Conservation (phyloP, 2,888 invertebrate genomes). For the Pantelozetes paolii region DNA sequence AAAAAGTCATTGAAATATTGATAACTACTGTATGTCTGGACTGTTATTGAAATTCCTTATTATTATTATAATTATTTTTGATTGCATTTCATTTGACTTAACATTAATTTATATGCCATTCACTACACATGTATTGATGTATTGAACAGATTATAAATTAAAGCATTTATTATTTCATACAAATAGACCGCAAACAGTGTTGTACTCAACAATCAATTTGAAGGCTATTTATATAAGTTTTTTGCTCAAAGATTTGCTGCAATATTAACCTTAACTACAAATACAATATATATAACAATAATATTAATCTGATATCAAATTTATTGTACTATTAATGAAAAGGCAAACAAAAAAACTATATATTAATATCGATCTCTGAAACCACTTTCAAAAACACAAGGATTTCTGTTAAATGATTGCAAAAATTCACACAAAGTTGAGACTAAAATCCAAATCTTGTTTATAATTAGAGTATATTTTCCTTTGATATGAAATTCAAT, state of each 20-base stretch:
- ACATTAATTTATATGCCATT: not conserved
- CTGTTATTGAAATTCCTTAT: constrained; percentile 15
- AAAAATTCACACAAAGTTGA: not conserved
- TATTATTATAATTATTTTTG: not conserved
- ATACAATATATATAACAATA: not conserved
- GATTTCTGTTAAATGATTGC: not conserved
- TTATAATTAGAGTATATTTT: too few relatives aligned
- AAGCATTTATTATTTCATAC: not conserved
- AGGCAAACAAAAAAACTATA: not conserved
- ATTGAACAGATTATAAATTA: not conserved
- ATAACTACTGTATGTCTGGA: not conserved
- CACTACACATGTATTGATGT: not conserved
- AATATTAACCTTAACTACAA: not conserved
- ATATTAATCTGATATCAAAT: not conserved
- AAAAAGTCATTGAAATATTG: not conserved
- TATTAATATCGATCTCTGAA: not conserved
- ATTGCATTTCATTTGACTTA: not conserved
- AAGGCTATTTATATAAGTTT: constrained; percentile 8
- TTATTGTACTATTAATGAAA: not conserved
- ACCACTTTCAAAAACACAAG: not conserved
- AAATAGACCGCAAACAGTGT: constrained; percentile 1
- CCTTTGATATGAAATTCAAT: too few relatives aligned
- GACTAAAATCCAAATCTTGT: too few relatives aligned
- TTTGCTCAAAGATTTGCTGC: not conserved
- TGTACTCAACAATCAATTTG: not conserved